Percentiles rank a stretch among this genome's conserved stretches.
Evolutionary conservation across 2,797 vertebrate genomes (phyloP).

Genomic region (Pitangus sulphuratus): DNA sequence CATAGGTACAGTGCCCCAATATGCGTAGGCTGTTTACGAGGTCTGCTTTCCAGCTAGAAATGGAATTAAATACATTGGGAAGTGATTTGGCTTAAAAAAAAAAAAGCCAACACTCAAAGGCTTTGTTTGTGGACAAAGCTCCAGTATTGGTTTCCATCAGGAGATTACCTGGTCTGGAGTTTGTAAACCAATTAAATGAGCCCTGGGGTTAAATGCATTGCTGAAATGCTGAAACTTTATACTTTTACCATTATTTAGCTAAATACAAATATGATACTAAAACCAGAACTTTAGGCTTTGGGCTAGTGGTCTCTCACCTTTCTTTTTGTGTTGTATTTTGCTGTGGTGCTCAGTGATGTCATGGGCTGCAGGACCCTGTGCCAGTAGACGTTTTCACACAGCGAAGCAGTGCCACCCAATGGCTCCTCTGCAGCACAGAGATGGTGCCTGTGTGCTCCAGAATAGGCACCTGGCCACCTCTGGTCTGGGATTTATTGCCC

Average conservation of each 20-base stretch:
- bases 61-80: background rate
- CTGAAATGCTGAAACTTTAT: background rate
- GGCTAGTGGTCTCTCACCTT: background rate
- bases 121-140: background rate
- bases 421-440: constrained; percentile 9
- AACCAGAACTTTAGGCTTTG: background rate
- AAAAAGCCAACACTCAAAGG: background rate
- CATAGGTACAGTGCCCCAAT: background rate
- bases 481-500: background rate
- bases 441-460: background rate
- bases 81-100: background rate
- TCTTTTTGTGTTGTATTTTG: background rate
- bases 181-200: background rate
- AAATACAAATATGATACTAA: background rate
- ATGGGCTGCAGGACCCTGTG: background rate
- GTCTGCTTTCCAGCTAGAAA: background rate
- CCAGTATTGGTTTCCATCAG: background rate
- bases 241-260: background rate
- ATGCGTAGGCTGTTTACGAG: background rate
- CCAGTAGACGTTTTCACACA: background rate
- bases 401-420: constrained; percentile 65
- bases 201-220: background rate
- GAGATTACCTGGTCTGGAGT: background rate
- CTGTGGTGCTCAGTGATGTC: background rate
- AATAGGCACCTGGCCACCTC: background rate